Percentiles rank a stretch among this genome's conserved stretches.
Evolutionary conservation across 2,888 invertebrate species (phyloP).

Genomic region (Stenolophus ochropezus): DNA sequence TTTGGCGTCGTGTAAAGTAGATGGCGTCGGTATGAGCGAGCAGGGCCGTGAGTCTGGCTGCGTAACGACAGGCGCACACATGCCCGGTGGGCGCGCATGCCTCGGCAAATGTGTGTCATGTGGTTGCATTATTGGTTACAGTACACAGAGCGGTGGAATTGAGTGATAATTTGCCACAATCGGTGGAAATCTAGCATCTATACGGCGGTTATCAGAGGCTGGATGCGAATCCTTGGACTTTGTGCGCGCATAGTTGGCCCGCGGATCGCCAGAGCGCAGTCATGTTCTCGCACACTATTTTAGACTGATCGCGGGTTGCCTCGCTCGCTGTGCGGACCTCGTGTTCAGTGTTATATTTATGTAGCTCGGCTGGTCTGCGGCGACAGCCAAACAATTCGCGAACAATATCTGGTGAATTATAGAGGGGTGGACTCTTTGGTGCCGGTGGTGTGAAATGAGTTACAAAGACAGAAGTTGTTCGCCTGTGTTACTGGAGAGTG

Average conservation of each 20-base stretch:
- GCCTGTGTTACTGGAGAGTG: slow-evolving; percentile 91
- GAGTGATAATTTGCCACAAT: slow-evolving; percentile 39
- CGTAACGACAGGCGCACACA: slow-evolving; percentile 52
- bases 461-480: slow-evolving; percentile 90
- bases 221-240: slow-evolving; percentile 54
- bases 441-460: slow-evolving; percentile 82
- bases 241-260: slow-evolving; percentile 44
- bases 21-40: neutral
- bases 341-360: slow-evolving; percentile 58
- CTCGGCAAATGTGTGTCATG: slow-evolving; percentile 51
- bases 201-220: slow-evolving; percentile 17
- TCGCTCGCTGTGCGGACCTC: slow-evolving; percentile 55
- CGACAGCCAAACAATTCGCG: slow-evolving; percentile 29
- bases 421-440: slow-evolving; percentile 36
- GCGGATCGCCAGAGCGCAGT: slow-evolving; percentile 50
- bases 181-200: slow-evolving; percentile 32
- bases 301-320: slow-evolving; percentile 58
- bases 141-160: slow-evolving; percentile 22
- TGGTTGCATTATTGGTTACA: slow-evolving; percentile 49
- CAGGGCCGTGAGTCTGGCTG: slow-evolving; percentile 28
- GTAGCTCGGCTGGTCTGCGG: slow-evolving; percentile 56
- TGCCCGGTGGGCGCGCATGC: slow-evolving; percentile 39
- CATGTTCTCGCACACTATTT: slow-evolving; percentile 52
- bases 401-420: slow-evolving; percentile 16
- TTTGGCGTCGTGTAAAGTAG: neutral